phyloP scores from a whole-genome alignment of 2,113 vertebrate genomes.

The Coregonus clupeaformis region DNA sequence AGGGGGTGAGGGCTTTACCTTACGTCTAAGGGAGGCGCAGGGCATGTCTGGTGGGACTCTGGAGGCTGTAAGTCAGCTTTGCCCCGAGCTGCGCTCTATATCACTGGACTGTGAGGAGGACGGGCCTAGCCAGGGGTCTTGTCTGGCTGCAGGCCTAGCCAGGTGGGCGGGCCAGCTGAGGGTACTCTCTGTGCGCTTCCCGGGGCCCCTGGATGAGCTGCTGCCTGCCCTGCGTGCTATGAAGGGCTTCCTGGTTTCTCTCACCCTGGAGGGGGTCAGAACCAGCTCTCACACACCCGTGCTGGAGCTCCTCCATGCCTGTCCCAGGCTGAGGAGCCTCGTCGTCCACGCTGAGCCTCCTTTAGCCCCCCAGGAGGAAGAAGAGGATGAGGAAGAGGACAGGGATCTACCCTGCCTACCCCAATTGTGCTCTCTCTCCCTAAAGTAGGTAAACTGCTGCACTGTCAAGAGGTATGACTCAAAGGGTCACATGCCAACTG shows the following conservation, averaged over 20 bases:
- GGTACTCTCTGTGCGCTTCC: conserved; percentile 57
- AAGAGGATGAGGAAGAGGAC: conserved; percentile 30
- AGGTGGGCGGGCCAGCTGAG: conserved; percentile 60
- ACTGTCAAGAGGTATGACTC: neutral
- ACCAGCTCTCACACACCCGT: conserved; percentile 52
- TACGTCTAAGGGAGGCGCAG: conserved; percentile 58
- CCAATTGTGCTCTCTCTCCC: conserved; percentile 61
- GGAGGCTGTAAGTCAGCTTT: conserved; percentile 54
- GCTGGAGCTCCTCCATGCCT: conserved; percentile 58
- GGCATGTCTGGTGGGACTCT: conserved; percentile 54
- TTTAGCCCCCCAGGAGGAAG: conserved; percentile 2
- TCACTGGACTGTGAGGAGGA: conserved; percentile 49
- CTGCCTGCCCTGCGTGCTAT: conserved; percentile 49
- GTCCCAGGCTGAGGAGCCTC: conserved; percentile 65
- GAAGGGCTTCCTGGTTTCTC: conserved; percentile 60
- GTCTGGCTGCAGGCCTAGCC: conserved; percentile 52
- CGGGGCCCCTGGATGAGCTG: conserved; percentile 52
- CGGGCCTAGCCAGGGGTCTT: conserved; percentile 11
- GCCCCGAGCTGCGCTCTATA: conserved; percentile 60
- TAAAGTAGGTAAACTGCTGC: conserved; percentile 58
- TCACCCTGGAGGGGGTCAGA: conserved; percentile 70
- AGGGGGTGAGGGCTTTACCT: conserved; percentile 29
- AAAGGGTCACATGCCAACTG: neutral
- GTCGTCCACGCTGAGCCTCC: conserved; percentile 60
- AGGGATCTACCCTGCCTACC: conserved; percentile 53